Evolutionary conservation across 2,797 vertebrate genomes (phyloP).

Genomic region (Sebastes minor): DNA sequence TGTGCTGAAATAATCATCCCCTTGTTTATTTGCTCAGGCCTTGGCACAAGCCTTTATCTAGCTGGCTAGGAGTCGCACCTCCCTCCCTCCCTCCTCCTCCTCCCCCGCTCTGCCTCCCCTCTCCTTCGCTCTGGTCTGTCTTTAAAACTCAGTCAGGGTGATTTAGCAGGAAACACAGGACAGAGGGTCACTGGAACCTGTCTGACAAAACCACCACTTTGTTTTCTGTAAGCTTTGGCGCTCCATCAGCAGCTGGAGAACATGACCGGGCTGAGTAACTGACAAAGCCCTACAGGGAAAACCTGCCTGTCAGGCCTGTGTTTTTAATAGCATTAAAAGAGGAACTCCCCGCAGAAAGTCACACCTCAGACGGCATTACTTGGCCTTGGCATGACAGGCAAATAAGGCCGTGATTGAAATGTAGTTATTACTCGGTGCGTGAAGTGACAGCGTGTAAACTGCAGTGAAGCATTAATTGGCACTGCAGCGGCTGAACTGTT

Average conservation of each 20-base stretch:
- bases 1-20: constrained; percentile 75
- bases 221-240: constrained; percentile 42
- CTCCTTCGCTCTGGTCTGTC: background rate
- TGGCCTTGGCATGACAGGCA: constrained; percentile 55
- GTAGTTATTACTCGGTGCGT: constrained; percentile 23
- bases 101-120: background rate
- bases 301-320: constrained; percentile 50
- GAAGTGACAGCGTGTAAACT: constrained; percentile 56
- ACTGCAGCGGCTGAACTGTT: constrained; percentile 13
- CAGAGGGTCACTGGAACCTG: constrained; percentile 57
- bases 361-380: constrained; percentile 36
- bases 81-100: background rate
- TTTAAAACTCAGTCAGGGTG: constrained; percentile 26
- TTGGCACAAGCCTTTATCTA: constrained; percentile 72
- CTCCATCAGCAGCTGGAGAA: constrained; percentile 49
- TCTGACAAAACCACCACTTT: constrained; percentile 40
- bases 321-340: constrained; percentile 53
- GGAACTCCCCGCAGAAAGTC: constrained; percentile 19
- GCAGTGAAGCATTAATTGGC: constrained; percentile 32
- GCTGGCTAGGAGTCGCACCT: constrained; percentile 26
- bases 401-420: constrained; percentile 63
- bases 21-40: constrained; percentile 79
- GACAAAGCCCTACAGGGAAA: constrained; percentile 50
- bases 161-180: constrained; percentile 57
- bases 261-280: constrained; percentile 37